Base-by-base conservation (phyloP, 2,888 invertebrate species). In the Sisyra nigra region DNA sequence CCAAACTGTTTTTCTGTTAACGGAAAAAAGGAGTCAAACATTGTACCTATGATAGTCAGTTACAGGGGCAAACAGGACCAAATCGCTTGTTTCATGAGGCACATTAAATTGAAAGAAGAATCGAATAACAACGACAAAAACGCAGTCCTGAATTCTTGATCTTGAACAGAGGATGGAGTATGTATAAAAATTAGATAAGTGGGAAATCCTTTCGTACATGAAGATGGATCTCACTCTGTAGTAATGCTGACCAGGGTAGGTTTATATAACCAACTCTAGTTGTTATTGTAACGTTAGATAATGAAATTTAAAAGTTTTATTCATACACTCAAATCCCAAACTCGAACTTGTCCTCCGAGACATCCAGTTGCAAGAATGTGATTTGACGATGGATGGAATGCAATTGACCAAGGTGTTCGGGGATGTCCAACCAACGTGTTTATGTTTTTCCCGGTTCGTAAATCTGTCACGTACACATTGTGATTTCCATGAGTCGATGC, bases 401-500 rank as follows among this genome's bases (percentile, higher is more conserved):
- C 84, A 41, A 89, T 76, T 55, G 86, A 86, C 91, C 91, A 91
- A 1, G 89, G 89, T 10, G 88, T 89, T 30, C 89, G 69, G 2
- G 86, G 86, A 62, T 91, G 89, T 0, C 88, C 88, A 31, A 74
- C 71, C 42, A 89, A 60, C 32, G 80, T 81, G 52, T 76, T 75
- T 17, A 84, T 73, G 56, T 84, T 80, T 57, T 80, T 80, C 1
- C 86, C 86, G 52, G 75, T 84, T 14, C 75, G 71, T 33, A 87
- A 61, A 55, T 88, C 84, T 11, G 82, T 83, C 19, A 91, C 80
- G 59, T 88, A 84, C 29, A 91, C 80, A 59, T 82, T 80, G 58
- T 89, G 89, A 60, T 91, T 87, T 14, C 88, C 88, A 66, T 91
- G 88, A 1, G 87, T 83, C 6, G 88, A 88, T 37, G 88, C 89